Evolutionary conservation across 2,888 invertebrate species (phyloP), one percentile per base, ranked within the genome.

Genomic region (Eupithecia insigniata): DNA sequence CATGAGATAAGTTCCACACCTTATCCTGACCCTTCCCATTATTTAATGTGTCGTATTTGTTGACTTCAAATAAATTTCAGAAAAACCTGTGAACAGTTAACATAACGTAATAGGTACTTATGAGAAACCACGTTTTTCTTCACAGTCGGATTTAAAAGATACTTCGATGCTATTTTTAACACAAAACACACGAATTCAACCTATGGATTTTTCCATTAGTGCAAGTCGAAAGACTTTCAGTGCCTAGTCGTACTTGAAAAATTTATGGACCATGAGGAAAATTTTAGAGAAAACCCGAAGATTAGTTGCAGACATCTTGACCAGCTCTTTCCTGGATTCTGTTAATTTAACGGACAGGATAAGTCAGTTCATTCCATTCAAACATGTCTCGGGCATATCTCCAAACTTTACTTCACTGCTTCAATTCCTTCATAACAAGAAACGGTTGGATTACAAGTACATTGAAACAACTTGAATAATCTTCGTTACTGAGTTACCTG

Each of bases 251-350:
- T 55, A 26, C 55, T 26, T 55, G 55, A 55, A 55, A 55, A 55
- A 55, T 55, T 55, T 55, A 55, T 55, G 55, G 55, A 14, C 55
- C 51, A 22, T 22, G 28, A 30, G 60, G 60, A 60, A 60, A 58
- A 58, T 30, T 6, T 60, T 30, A 1, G 60, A 60, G 60, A 60
- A 60, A 60, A 60, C 30, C 18, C 60, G 4, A 30, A 60, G 60
- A 28, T 60, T 30, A 60, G 60, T 60, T 60, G 28, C 60, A 60
- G 60, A 30, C 60, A 18, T 60, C 60, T 28, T 30, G 60, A 60
- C 60, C 60, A 60, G 60, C 6, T 30, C 28, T 60, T 30, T 30
- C 26, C 60, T 18, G 30, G 30, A 28, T 30, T 30, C 60, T 28
- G 28, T 30, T 30, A 30, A 30, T 18, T 30, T 60, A 18, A 30